Conservation (phyloP, 2,113 vertebrate genomes). For the Thomomys bottae region DNA sequence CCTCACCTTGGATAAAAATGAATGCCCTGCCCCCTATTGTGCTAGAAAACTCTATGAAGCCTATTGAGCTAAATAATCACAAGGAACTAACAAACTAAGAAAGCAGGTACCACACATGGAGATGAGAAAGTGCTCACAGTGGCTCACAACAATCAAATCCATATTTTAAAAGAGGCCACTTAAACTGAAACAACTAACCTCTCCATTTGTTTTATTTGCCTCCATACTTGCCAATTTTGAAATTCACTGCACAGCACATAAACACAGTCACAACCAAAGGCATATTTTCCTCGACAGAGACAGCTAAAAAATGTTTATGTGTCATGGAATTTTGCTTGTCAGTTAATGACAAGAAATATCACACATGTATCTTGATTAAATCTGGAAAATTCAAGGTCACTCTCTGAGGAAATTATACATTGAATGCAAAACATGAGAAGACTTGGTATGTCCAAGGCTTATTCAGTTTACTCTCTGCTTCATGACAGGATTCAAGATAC, state of each 20-base stretch:
- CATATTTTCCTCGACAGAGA: slow-evolving; percentile 4
- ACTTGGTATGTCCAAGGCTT: not conserved
- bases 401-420: not conserved
- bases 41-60: slow-evolving; percentile 68
- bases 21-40: slow-evolving; percentile 74
- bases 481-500: not conserved
- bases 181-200: slow-evolving; percentile 2
- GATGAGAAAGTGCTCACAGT: slow-evolving; percentile 4
- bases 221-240: not conserved
- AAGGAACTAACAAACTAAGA: slow-evolving; percentile 70
- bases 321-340: not conserved
- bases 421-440: not conserved
- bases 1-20: slow-evolving; percentile 82
- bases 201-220: slow-evolving; percentile 22
- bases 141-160: not conserved
- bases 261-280: not conserved
- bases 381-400: slow-evolving; percentile 12
- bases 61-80: slow-evolving; percentile 80
- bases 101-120: slow-evolving; percentile 57
- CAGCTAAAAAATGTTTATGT: not conserved
- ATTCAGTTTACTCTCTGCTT: not conserved
- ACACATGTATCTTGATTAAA: slow-evolving; percentile 7
- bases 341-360: not conserved
- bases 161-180: not conserved
- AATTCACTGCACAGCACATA: slow-evolving; percentile 2